These are phyloP conservation scores for Eurystomus gularis DNA, from an alignment of 2,113 vertebrate species.

Conservation along the genomic window DNA sequence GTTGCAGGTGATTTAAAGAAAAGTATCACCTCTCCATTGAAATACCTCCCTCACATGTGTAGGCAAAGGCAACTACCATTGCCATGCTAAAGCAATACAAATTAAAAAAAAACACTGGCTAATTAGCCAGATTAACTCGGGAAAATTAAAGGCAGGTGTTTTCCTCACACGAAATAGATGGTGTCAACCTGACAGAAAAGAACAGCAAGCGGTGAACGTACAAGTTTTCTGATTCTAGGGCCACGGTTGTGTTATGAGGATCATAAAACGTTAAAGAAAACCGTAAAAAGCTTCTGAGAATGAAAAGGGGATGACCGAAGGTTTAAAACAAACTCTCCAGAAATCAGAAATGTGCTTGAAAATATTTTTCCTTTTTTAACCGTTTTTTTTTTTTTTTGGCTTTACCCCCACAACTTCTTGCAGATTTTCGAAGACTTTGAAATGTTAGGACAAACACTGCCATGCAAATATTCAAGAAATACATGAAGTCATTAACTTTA, in stretches of 20 bases:
- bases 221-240: background rate
- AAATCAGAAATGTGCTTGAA: background rate
- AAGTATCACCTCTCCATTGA: background rate
- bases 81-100: fast-evolving
- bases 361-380: background rate
- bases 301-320: background rate
- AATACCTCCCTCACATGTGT: background rate
- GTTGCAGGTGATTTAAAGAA: background rate
- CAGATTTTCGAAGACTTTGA: background rate
- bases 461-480: background rate
- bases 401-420: background rate
- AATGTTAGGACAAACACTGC: background rate
- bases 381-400: background rate
- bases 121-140: background rate
- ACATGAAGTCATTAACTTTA: background rate
- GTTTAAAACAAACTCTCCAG: background rate
- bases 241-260: background rate
- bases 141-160: background rate
- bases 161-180: background rate
- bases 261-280: background rate
- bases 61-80: background rate
- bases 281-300: background rate
- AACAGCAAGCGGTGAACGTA: background rate
- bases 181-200: background rate
- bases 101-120: background rate